Conservation (phyloP, 2,888 invertebrate genomes). For the Anoplius nigerrimus region DNA sequence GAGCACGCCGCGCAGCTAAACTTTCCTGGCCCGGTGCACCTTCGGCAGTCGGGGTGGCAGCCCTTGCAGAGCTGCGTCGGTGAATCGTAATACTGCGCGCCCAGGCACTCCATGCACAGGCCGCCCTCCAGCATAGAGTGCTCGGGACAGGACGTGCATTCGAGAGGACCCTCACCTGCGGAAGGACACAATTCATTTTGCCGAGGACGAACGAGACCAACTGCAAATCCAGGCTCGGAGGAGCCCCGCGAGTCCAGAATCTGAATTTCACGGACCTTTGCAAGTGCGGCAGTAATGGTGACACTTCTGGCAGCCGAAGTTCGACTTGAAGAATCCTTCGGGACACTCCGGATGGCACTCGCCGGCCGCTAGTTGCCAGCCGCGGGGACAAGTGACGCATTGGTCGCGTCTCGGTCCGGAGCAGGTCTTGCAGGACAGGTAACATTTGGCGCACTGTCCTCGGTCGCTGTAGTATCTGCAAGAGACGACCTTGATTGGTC, state of each 20-base stretch:
- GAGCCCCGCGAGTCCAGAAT: too few relatives aligned
- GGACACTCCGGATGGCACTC: conserved; percentile 92
- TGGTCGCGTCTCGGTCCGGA: conserved; percentile 90
- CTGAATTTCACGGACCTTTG: too few relatives aligned
- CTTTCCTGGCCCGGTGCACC: conserved; percentile 83
- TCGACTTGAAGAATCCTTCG: conserved; percentile 89
- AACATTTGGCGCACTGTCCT: conserved; percentile 88
- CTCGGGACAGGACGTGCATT: conserved; percentile 84
- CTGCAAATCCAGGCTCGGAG: too few relatives aligned
- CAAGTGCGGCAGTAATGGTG: conserved; percentile 93
- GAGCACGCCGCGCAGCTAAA: conserved; percentile 83
- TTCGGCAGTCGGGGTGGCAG: conserved; percentile 82
- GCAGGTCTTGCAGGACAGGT: conserved; percentile 89
- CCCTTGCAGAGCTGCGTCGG: conserved; percentile 82
- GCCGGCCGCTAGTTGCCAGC: conserved; percentile 89
- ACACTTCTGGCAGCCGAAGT: conserved; percentile 90
- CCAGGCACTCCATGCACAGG: conserved; percentile 85
- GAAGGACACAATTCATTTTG: conserved; percentile 4
- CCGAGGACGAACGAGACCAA: too few relatives aligned
- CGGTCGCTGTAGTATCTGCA: conserved; percentile 90
- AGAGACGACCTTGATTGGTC: neutral
- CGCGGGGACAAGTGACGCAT: conserved; percentile 88
- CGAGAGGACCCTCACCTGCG: conserved; percentile 83
- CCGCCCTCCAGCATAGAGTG: conserved; percentile 85
- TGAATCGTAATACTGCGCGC: conserved; percentile 84